Evolutionary conservation across 1,140 invertebrate species (phyloP), one percentile per base, ranked within the genome.

Genomic region (Rhyzopertha dominica): DNA sequence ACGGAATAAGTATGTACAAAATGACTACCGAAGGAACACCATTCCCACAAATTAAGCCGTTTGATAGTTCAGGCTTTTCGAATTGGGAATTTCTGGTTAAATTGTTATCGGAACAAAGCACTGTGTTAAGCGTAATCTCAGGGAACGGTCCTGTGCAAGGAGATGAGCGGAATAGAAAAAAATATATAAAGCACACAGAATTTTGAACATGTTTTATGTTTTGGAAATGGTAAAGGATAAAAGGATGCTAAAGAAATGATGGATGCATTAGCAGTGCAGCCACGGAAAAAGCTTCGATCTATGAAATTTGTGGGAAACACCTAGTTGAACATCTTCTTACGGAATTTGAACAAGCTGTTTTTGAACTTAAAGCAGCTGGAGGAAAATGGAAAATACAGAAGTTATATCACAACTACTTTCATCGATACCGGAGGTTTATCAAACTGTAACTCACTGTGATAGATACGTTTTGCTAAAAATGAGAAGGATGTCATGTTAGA

Each of bases 181-280:
- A n/a, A n/a, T n/a, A n/a, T n/a, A n/a, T n/a, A n/a, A n/a, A n/a
- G n/a, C n/a, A 37, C 7, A 12, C 14, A 23, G 25, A 24, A 39
- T 16, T 39, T 46, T 14, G 25, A 39, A 13, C 20, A 29, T 12
- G 5, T 13, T n/a, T 12, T 46, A 46, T 25, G 9, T 41, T 9
- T 17, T 46, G 23, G 43, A 46, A 39, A 26, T 16, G 9, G 12
- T 46, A 14, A 46, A 40, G 14, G 43, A 30, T 18, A 30, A 31
- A 30, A 40, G 10, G 29, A 34, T 10, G 13, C 36, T 14, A 46
- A 41, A 23, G 43, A 38, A 24, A 40, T 40, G 16, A 22, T 26
- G 4, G 36, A 46, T 28, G 19, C 13, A n/a, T 24, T 46, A 14
- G 40, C 10, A 37, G 18, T 44, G 17, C 14, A 38, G n/a, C 10